phyloP scores from a whole-genome alignment of 2,888 invertebrate genomes.

The Anthoptus insignis region DNA sequence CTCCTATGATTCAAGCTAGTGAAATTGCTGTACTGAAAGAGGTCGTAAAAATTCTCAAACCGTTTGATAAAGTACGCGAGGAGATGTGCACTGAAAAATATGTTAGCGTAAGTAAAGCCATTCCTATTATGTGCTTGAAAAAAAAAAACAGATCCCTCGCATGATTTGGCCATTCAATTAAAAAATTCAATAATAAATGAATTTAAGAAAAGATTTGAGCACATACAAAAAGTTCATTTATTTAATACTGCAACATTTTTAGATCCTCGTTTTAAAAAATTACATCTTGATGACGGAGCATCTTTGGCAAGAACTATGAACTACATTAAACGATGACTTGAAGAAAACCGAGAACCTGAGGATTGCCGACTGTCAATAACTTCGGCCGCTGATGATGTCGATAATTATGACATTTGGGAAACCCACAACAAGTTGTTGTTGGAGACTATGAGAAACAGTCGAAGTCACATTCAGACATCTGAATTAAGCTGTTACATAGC shows the following conservation, averaged over 20 bases:
- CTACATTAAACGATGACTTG: slow-evolving; percentile 47
- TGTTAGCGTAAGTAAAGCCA: slow-evolving; percentile 54
- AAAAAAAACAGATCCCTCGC: slow-evolving; percentile 44
- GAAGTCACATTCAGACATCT: slow-evolving; percentile 44
- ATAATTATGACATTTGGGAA: slow-evolving; percentile 46
- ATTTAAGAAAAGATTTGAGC: slow-evolving; percentile 49
- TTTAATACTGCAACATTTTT: slow-evolving; percentile 38
- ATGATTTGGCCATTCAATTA: slow-evolving; percentile 50
- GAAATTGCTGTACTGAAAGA: slow-evolving; percentile 52
- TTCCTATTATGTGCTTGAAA: slow-evolving; percentile 53
- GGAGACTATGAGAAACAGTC: slow-evolving; percentile 47
- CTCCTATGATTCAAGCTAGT: slow-evolving; percentile 54
- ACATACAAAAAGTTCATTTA: slow-evolving; percentile 49
- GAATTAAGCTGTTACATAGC: slow-evolving; percentile 41
- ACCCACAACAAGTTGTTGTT: slow-evolving; percentile 49
- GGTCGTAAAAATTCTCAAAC: not conserved
- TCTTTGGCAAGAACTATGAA: slow-evolving; percentile 47
- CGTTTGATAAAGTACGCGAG: slow-evolving; percentile 53
- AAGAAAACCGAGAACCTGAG: slow-evolving; percentile 48
- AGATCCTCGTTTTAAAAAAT: slow-evolving; percentile 50
- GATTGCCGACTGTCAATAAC: slow-evolving; percentile 40
- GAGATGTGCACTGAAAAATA: slow-evolving; percentile 57
- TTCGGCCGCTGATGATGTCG: slow-evolving; percentile 46
- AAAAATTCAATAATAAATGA: slow-evolving; percentile 48
- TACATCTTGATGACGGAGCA: not conserved